Base-by-base conservation (phyloP, 2,888 invertebrate genomes). In the Ectemnius continuus region DNA sequence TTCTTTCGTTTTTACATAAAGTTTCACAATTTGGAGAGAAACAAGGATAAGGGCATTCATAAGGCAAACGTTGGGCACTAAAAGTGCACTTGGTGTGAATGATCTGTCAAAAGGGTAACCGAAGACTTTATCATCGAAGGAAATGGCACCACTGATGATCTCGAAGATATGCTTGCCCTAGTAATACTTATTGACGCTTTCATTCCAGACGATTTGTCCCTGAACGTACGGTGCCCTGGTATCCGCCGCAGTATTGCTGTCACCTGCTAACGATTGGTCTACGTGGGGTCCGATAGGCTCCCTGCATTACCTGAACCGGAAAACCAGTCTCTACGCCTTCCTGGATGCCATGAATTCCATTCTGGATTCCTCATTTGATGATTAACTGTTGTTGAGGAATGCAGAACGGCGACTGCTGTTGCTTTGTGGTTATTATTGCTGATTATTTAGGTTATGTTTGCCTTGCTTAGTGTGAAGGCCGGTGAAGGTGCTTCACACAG, bases 61-160 rank as follows among this genome's bases (percentile, higher is more conserved):
- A 67, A 93, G 86, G 86, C 89, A 88, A 77, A 93, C 84, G 90
- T 94, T 93, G 75, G 90, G 90, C 8, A 92, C 87, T 65, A 86
- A 86, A 80, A 90, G 85, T 26, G 92, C 75, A 83, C 87, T 86
- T 14, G 80, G 75, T 66, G 91, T 86, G 66, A 94, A 87, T 0
- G 92, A 92, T 78, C 93, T 91, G 88, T 94, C 92, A 76, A 93
- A 86, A 5, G 94, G 94, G 90, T 91, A 94, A 64, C 93, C 93
- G 23, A 93, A 87, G n/a, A 93, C 92, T 61, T 91, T 91, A 80
- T 91, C 91, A 72, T 92, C 92, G 18, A 92, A 83, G 64, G 89
- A 91, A 59, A 91, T 92, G 90, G 85, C 86, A 28, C 89, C 89
- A 48, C 90, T 90, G 58, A 90, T 89, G 26, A 88, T 82, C 48